Evolutionary conservation across 1,140 invertebrate species (phyloP).

Genomic region (Meloidogyne floridensis): DNA sequence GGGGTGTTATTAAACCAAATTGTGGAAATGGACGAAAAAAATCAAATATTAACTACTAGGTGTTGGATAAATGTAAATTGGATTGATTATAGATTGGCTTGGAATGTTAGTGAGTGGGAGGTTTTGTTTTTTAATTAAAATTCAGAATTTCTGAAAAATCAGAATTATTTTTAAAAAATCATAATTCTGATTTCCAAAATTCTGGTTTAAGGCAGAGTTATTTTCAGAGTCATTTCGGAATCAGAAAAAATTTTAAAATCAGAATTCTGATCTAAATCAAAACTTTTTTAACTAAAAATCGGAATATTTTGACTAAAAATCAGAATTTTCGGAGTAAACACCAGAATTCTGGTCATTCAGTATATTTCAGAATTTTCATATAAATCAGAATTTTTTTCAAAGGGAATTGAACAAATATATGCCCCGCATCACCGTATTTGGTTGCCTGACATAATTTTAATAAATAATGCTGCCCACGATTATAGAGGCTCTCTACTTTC

Average conservation of each 20-base stretch:
- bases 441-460: conserved; percentile 60
- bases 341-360: too few species aligned
- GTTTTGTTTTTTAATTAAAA: background rate
- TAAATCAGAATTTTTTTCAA: background rate
- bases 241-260: too few species aligned
- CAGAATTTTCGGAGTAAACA: too few species aligned
- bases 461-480: conserved; percentile 51
- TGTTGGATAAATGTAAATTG: conserved; percentile 62
- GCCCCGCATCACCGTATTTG: conserved; percentile 58
- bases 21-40: conserved; percentile 65
- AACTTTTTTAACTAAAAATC: too few species aligned
- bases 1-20: conserved; percentile 65
- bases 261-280: too few species aligned
- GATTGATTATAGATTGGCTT: conserved; percentile 56
- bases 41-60: conserved; percentile 62
- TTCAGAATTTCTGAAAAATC: too few species aligned
- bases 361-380: too few species aligned
- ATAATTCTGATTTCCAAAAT: background rate
- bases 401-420: conserved; percentile 61
- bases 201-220: background rate
- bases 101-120: conserved; percentile 60
- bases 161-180: too few species aligned
- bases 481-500: conserved; percentile 32
- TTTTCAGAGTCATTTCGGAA: background rate
- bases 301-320: too few species aligned